These are phyloP conservation scores for Pao palembangensis DNA, from an alignment of 2,113 vertebrate genomes.

Conservation along the genomic window DNA sequence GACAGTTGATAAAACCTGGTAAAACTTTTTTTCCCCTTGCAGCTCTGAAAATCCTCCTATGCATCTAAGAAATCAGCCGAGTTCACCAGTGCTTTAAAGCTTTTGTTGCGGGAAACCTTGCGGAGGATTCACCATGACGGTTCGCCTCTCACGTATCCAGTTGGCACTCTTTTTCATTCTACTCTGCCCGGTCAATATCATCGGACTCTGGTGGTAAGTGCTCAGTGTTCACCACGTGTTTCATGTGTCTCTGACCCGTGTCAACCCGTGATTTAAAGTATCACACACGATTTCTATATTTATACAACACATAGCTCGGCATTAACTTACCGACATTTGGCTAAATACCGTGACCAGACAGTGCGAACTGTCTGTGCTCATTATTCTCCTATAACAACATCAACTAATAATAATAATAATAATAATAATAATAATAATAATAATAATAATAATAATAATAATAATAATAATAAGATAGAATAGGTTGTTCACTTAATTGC, in stretches of 20 bases:
- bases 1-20: conserved; percentile 7
- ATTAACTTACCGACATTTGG: conserved; percentile 19
- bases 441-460: too few relatives aligned
- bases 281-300: not conserved
- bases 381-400: too few relatives aligned
- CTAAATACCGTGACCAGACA: conserved; percentile 2
- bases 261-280: not conserved
- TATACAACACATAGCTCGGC: not conserved
- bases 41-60: conserved; percentile 42
- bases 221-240: conserved; percentile 46
- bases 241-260: conserved; percentile 1
- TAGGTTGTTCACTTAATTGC: too few relatives aligned
- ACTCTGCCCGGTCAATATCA: conserved; percentile 92
- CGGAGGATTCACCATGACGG: conserved; percentile 72
- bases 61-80: conserved; percentile 38
- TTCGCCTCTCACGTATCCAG: conserved; percentile 81
- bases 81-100: conserved; percentile 36
- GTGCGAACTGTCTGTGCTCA: not conserved
- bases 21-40: conserved; percentile 29
- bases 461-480: too few relatives aligned
- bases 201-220: conserved; percentile 94
- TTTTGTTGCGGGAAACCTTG: conserved; percentile 34
- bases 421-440: too few relatives aligned
- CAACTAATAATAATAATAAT: too few relatives aligned
- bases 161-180: conserved; percentile 88